These are phyloP conservation scores for Apis florea DNA, from an alignment of 1,140 invertebrate species.

Conservation along the genomic window DNA sequence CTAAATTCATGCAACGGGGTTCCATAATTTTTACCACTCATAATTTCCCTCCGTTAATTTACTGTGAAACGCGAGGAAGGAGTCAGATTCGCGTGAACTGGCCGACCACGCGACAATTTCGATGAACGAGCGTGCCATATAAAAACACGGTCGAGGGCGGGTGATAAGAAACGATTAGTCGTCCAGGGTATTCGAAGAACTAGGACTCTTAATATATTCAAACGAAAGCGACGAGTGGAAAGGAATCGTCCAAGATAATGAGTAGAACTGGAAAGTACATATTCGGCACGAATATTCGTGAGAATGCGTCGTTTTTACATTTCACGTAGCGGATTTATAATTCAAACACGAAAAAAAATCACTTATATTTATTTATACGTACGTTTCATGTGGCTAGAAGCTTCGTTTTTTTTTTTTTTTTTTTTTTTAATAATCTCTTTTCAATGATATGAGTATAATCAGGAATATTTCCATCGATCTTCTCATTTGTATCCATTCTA, in stretches of 20 bases:
- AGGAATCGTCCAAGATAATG: neutral
- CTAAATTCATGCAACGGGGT: neutral
- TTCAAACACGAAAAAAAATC: neutral
- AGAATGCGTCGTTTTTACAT: neutral
- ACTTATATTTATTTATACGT: too few relatives aligned
- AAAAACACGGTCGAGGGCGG: neutral
- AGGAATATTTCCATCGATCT: too few relatives aligned
- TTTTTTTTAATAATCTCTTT: neutral
- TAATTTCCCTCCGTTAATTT: neutral
- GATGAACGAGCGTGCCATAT: slow-evolving; percentile 10
- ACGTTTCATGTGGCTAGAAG: neutral
- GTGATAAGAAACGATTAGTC: slow-evolving; percentile 36
- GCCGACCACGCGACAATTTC: slow-evolving; percentile 3
- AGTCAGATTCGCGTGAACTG: neutral
- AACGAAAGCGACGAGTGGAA: slow-evolving; percentile 21
- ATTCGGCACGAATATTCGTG: slow-evolving; percentile 27
- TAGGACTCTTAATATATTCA: neutral
- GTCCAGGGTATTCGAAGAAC: neutral
- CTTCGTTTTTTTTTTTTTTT: neutral
- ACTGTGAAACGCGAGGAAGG: neutral
- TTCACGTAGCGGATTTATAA: neutral
- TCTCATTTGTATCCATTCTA: too few relatives aligned
- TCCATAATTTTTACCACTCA: neutral
- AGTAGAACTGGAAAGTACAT: neutral
- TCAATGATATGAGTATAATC: too few relatives aligned